A percentile compares a stretch with the other conserved stretches of the same genome.
phyloP scores from a whole-genome alignment of 92 coral and sea anemone species.

The Zoanthus sociatus region DNA sequence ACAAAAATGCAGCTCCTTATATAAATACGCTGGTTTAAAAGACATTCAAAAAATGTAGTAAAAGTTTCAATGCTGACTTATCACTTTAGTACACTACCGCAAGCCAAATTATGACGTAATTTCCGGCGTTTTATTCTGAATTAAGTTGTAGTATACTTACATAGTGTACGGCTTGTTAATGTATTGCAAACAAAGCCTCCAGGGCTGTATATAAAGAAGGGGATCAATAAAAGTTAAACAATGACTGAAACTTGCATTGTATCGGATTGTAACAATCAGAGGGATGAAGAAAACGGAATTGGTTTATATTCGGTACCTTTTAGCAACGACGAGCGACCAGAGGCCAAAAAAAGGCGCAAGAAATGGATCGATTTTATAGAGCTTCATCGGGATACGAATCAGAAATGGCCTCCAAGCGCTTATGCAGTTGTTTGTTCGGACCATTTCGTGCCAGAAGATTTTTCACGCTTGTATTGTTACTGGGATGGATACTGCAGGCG shows the following conservation, averaged over 20 bases:
- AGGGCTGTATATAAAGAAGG: neutral
- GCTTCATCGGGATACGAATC: conserved; percentile 2
- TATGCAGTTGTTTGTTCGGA: neutral
- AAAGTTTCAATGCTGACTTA: too few relatives aligned
- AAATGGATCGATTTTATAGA: conserved; percentile 14
- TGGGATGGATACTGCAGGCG: neutral
- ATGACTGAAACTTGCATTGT: conserved; percentile 10
- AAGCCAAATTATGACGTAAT: neutral
- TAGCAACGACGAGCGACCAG: neutral
- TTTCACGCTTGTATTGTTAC: neutral
- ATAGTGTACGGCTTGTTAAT: neutral
- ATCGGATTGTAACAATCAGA: neutral
- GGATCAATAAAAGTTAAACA: neutral
- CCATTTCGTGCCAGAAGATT: conserved; percentile 3
- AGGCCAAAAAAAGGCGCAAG: conserved; percentile 3
- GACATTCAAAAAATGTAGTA: too few relatives aligned
- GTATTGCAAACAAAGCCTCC: neutral
- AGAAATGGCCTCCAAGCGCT: neutral
- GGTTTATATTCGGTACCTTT: neutral
- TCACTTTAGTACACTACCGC: too few relatives aligned
- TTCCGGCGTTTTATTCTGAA: neutral
- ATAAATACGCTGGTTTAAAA: too few relatives aligned
- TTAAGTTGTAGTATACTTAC: neutral
- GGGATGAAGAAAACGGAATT: neutral
- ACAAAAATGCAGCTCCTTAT: neutral